Evolutionary conservation across 2,888 invertebrate genomes (phyloP), one percentile per base, ranked within the genome.

Genomic region (Melinopterus prodromus): DNA sequence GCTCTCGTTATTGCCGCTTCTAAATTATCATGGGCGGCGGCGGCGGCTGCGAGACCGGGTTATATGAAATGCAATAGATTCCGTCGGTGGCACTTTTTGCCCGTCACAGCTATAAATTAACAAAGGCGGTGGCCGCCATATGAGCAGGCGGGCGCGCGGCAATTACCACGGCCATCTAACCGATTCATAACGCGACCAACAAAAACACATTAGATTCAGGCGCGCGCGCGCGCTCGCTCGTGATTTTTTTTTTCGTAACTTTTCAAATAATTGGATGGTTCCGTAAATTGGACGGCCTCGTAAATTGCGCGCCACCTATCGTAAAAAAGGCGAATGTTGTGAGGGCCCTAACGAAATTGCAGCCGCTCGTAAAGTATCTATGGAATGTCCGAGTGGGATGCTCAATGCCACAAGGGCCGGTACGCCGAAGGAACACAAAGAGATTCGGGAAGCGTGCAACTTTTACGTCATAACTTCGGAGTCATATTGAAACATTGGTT

Each of bases 51-150:
- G 74, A 14, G n/a, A 74, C 37, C 74, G 26, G n/a, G 74, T 74
- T 36, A 74, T 74, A 74, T 74, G 74, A 74, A 74, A 74, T 74
- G 74, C 74, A 74, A 74, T 74, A 74, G 74, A 74, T 74, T 74
- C 74, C n/a, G 74, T 36, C 16, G 26, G 35, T n/a, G 74, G 36
- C 26, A 74, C 16, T 71, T 74, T 74, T 74, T 74, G 35, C 37
- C 74, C 74, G 9, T 26, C 35, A n/a, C 6, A 26, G 74, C 74
- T 36, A 74, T 74, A 74, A 74, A 74, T 74, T 74, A 74, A 74
- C 35, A 37, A 36, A 37, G n/a, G 74, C 74, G 74, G 26, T 26
- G n/a, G 74, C 74, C 26, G 74, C 16, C 14, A 35, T 16, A 7
- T 14, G 36, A 74, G 74, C n/a, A 16, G 2, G 74, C 14, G 74